Evolutionary conservation across 2,888 invertebrate genomes (phyloP).

Genomic region (Eupithecia tripunctaria): DNA sequence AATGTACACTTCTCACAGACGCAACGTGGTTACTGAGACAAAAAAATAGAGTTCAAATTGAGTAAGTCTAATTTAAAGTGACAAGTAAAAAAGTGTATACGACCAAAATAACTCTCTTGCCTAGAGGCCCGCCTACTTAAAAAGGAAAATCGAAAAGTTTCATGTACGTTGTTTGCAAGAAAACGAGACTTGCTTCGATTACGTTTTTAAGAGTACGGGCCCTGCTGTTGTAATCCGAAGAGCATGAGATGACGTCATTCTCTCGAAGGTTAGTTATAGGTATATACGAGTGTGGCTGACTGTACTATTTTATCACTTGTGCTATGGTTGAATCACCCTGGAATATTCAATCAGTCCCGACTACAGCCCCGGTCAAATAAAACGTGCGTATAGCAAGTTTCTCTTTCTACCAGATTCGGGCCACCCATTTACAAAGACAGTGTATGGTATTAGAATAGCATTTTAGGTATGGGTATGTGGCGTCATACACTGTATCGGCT

Average conservation of each 20-base stretch:
- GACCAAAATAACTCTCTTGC: too few species aligned
- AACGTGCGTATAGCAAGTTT: conserved; percentile 74
- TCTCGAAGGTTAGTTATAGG: too few species aligned
- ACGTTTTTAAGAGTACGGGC: too few species aligned
- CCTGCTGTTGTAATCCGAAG: too few species aligned
- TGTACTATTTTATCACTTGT: neutral
- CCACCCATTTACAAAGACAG: conserved; percentile 73
- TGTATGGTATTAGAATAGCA: conserved; percentile 61
- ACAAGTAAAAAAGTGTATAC: neutral
- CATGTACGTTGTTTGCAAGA: too few species aligned
- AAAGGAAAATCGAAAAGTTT: too few species aligned
- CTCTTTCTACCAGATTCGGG: conserved; percentile 81
- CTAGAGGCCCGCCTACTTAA: too few species aligned
- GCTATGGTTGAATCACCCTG: conserved; percentile 21
- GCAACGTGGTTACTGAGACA: too few species aligned
- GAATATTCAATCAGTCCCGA: conserved; percentile 31
- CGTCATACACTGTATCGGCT: conserved; percentile 78
- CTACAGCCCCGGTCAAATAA: conserved; percentile 50
- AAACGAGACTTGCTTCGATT: too few species aligned
- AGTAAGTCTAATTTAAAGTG: too few species aligned
- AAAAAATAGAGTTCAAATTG: too few species aligned
- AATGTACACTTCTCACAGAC: neutral
- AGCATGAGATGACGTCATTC: too few species aligned
- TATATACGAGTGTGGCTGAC: neutral
- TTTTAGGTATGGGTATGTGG: conserved; percentile 65